Evolutionary conservation across 2,113 vertebrate genomes (phyloP).

Genomic region (Felis chaus): DNA sequence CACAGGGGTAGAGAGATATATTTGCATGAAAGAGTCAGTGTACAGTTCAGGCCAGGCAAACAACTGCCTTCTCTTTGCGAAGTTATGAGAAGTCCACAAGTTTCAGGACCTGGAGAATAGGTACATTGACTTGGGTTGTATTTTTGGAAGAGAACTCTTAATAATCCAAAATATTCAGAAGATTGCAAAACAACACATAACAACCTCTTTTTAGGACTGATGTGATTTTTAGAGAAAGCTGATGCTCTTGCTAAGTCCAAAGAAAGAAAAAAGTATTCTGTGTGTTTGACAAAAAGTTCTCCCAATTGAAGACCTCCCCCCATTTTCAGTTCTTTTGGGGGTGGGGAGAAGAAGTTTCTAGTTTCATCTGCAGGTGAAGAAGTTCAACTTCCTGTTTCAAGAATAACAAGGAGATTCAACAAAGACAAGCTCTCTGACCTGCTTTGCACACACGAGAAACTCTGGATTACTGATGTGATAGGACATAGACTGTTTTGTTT

Average conservation of each 20-base stretch:
- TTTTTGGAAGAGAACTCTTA: constrained; percentile 62
- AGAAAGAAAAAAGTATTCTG: constrained; percentile 55
- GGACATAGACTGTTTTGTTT: not conserved
- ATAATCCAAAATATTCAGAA: constrained; percentile 71
- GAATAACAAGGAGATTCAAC: constrained; percentile 54
- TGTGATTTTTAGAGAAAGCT: constrained; percentile 51
- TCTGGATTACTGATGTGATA: not conserved
- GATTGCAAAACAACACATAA: constrained; percentile 68
- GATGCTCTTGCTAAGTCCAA: constrained; percentile 3
- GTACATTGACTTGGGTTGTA: constrained; percentile 59
- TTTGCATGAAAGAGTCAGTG: constrained; percentile 89
- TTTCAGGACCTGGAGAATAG: constrained; percentile 69
- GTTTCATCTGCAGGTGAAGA: constrained; percentile 69
- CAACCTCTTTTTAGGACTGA: constrained; percentile 54
- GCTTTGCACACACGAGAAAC: not conserved
- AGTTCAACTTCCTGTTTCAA: constrained; percentile 59
- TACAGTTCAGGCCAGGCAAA: constrained; percentile 84
- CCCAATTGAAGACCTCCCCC: not conserved
- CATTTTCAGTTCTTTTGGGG: not conserved
- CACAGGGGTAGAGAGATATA: constrained; percentile 92
- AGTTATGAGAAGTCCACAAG: constrained; percentile 64
- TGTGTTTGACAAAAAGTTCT: constrained; percentile 6
- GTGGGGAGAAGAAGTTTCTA: constrained; percentile 33
- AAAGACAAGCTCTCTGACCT: not conserved
- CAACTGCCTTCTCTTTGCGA: constrained; percentile 75